These are phyloP conservation scores for Glaucidium brasilianum DNA, from an alignment of 2,113 vertebrate species.

Conservation along the genomic window DNA sequence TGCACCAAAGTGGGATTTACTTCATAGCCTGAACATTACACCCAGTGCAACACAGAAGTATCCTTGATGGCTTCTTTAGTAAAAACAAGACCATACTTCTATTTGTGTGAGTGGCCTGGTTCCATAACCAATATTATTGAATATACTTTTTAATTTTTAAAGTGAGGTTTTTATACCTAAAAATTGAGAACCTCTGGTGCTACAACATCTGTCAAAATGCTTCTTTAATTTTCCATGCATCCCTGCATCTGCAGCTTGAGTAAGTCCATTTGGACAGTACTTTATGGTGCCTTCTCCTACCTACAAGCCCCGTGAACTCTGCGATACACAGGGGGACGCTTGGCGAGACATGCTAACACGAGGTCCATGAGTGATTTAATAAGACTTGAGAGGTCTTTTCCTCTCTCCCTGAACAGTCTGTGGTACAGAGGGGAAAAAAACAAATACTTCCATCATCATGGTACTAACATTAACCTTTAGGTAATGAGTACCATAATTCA, in stretches of 20 bases:
- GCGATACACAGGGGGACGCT: background rate
- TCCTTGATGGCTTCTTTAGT: background rate
- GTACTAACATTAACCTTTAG: conserved; percentile 33
- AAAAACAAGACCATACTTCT: background rate
- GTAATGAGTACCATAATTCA: conserved; percentile 19
- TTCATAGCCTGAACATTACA: background rate
- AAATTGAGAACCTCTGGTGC: background rate
- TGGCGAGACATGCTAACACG: background rate
- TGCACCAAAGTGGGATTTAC: background rate
- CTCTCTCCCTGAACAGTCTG: background rate
- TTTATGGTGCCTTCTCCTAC: background rate
- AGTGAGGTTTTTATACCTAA: background rate
- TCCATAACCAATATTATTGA: background rate
- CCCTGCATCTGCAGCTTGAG: background rate
- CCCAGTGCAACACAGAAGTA: background rate
- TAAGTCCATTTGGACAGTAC: background rate
- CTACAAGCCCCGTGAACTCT: fast-evolving
- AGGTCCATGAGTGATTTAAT: background rate
- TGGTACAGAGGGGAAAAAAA: background rate
- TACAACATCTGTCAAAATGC: background rate
- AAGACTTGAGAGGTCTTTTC: background rate
- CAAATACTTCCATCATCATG: background rate
- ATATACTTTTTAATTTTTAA: background rate
- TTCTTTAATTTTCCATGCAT: background rate
- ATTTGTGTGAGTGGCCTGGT: background rate